Conservation (phyloP, 2,113 vertebrate species). For the Tonatia bakeri region DNA sequence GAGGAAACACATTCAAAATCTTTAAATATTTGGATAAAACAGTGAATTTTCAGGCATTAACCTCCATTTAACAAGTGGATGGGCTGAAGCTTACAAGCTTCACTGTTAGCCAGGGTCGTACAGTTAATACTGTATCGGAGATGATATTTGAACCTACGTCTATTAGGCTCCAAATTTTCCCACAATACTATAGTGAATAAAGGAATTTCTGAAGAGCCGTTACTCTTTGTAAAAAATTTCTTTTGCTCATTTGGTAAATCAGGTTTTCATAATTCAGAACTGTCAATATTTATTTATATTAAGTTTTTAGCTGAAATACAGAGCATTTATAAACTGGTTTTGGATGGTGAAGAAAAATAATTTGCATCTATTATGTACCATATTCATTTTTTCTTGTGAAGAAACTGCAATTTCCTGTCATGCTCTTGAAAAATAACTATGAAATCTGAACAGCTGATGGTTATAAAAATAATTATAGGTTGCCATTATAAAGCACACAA, state of each 20-base stretch:
- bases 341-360: not conserved
- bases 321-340: constrained; percentile 32
- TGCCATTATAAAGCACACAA: not conserved
- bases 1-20: not conserved
- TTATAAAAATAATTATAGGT: constrained; percentile 47
- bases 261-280: constrained; percentile 26
- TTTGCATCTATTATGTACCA: not conserved
- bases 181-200: not conserved
- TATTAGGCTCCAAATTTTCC: not conserved
- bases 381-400: constrained; percentile 21
- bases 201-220: not conserved
- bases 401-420: not conserved
- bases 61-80: not conserved
- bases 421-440: not conserved
- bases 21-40: not conserved
- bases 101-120: not conserved
- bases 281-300: constrained; percentile 9
- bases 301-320: constrained; percentile 37
- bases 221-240: not conserved
- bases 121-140: not conserved
- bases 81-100: not conserved
- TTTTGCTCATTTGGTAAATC: not conserved
- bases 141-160: not conserved
- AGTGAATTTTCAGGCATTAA: not conserved
- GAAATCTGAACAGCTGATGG: constrained; percentile 15